phyloP scores from a whole-genome alignment of 2,113 vertebrate species.

The Aleadryas rufinucha region DNA sequence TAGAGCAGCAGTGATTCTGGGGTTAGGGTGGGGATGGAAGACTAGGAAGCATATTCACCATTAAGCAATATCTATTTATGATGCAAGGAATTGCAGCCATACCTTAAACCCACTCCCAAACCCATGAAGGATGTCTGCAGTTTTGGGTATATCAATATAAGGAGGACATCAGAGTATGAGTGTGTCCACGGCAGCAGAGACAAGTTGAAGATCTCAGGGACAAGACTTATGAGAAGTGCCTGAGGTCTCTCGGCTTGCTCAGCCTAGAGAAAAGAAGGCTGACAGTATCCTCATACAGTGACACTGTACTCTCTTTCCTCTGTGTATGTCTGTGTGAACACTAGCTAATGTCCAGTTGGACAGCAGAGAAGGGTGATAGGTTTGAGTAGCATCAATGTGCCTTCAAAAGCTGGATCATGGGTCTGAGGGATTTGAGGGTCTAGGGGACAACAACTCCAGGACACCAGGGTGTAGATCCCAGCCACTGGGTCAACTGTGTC shows the following conservation, averaged over 20 bases:
- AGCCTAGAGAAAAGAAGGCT: neutral
- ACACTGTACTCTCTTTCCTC: too few species aligned
- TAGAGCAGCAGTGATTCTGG: neutral
- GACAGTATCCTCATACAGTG: neutral
- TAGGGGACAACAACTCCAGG: neutral
- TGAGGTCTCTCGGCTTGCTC: neutral
- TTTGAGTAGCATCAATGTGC: neutral
- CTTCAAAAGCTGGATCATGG: neutral
- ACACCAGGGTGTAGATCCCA: neutral
- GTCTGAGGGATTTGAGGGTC: neutral
- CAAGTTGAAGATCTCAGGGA: neutral
- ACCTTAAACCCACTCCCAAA: neutral
- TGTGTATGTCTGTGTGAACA: neutral
- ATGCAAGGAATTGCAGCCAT: neutral
- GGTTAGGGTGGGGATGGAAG: neutral
- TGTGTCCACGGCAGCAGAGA: neutral
- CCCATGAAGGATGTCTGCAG: neutral
- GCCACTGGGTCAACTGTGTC: accelerated
- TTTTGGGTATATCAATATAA: neutral
- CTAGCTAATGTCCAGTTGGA: accelerated
- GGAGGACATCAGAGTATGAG: neutral
- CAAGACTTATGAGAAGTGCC: neutral
- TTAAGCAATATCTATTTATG: neutral
- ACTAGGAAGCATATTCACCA: neutral
- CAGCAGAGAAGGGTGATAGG: neutral